Evolutionary conservation across 2,113 vertebrate species (phyloP).

Genomic region (Meles meles): DNA sequence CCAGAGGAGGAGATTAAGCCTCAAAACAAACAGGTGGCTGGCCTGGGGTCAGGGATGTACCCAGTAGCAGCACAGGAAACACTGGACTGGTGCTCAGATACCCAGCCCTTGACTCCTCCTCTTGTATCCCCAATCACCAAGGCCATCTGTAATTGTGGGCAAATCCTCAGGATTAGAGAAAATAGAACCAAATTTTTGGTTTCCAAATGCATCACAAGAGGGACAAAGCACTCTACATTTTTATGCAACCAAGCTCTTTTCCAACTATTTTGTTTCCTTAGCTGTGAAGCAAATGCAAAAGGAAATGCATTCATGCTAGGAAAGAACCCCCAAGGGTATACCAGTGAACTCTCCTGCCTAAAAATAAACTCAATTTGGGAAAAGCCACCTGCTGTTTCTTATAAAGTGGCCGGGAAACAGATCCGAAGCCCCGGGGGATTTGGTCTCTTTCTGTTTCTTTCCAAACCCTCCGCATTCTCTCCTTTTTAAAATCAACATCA

Average conservation of each 20-base stretch:
- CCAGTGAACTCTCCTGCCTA: slow-evolving; percentile 56
- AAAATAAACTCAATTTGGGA: slow-evolving; percentile 70
- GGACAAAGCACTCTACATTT: background rate
- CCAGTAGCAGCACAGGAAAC: fast-evolving
- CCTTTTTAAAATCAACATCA: background rate
- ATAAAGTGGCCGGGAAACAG: background rate
- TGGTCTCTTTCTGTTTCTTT: background rate
- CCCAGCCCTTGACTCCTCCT: background rate
- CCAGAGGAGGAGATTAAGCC: background rate
- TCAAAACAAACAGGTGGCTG: background rate
- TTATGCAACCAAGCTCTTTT: background rate
- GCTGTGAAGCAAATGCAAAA: slow-evolving; percentile 44
- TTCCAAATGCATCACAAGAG: background rate
- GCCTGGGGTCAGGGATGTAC: background rate
- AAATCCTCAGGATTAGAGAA: background rate
- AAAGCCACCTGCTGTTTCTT: slow-evolving; percentile 62
- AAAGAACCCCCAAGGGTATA: slow-evolving; percentile 40
- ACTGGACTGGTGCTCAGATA: fast-evolving
- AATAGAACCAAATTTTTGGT: background rate
- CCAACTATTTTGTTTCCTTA: slow-evolving; percentile 4
- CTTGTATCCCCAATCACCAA: background rate
- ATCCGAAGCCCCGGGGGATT: background rate
- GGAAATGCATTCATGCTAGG: slow-evolving; percentile 17
- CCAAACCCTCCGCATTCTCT: background rate
- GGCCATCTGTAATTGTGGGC: background rate